Conservation (phyloP, 2,888 invertebrate species). For the Pachliopta kotzebuea region DNA sequence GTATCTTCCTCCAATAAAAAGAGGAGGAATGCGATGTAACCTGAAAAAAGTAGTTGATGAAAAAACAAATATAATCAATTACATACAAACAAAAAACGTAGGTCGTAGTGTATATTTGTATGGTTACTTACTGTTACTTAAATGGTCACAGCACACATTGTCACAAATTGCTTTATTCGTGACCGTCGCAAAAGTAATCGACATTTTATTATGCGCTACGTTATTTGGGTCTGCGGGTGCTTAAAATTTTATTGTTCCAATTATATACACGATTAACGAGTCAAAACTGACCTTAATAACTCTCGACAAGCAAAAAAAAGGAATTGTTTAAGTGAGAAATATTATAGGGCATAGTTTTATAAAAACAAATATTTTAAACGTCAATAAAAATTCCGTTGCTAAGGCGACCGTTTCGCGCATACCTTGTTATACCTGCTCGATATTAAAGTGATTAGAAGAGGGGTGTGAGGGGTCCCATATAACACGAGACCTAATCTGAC, state of each 20-base stretch:
- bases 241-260: constrained; percentile 28
- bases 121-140: too few relatives aligned
- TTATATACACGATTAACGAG: constrained; percentile 24
- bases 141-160: constrained; percentile 2
- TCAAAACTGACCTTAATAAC: constrained; percentile 15
- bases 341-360: constrained; percentile 8
- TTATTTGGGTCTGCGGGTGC: constrained; percentile 16
- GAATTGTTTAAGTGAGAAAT: constrained; percentile 6
- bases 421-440: background rate
- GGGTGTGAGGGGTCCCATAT: too few relatives aligned
- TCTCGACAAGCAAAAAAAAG: constrained; percentile 8
- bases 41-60: too few relatives aligned
- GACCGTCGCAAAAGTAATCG: constrained; percentile 10
- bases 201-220: constrained; percentile 23
- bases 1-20: too few relatives aligned
- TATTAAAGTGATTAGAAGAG: background rate
- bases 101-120: too few relatives aligned
- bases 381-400: constrained; percentile 16
- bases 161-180: constrained; percentile 24
- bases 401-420: background rate
- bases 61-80: too few relatives aligned
- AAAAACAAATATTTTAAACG: constrained; percentile 1
- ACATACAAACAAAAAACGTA: too few relatives aligned
- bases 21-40: too few relatives aligned
- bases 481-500: too few relatives aligned